Evolutionary conservation across 1,140 invertebrate genomes (phyloP).

Genomic region (Rhagoletis zephyria): DNA sequence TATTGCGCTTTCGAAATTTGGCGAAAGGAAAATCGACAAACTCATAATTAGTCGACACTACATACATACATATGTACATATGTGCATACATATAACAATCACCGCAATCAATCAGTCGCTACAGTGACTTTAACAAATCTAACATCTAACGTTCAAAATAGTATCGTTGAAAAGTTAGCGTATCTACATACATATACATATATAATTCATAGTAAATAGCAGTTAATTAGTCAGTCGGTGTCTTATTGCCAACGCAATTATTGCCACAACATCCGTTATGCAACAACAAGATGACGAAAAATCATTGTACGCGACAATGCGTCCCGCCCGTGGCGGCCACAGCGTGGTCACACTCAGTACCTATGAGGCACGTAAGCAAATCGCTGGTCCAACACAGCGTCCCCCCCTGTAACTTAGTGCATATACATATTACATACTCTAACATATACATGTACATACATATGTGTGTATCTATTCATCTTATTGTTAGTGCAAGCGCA

Average conservation of each 20-base stretch:
- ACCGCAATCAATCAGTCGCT: constrained; percentile 11
- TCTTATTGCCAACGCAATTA: not conserved
- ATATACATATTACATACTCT: no score
- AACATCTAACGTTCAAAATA: not conserved
- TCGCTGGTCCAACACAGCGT: not conserved
- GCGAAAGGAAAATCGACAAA: not conserved
- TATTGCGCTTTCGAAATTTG: not conserved
- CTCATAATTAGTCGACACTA: constrained; percentile 6
- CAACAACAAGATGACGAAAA: constrained; percentile 30
- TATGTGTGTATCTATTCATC: no score
- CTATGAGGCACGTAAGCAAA: constrained; percentile 56
- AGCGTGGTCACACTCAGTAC: constrained; percentile 57
- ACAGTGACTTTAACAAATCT: not conserved
- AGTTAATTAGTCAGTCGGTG: constrained; percentile 25
- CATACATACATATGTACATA: no score
- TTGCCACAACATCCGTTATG: not conserved
- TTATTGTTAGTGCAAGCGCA: no score
- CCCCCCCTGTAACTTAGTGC: not conserved
- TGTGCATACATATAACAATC: not conserved
- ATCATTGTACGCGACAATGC: constrained; percentile 56
- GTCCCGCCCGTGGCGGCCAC: constrained; percentile 55
- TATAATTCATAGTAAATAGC: constrained; percentile 32
- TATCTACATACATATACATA: no score
- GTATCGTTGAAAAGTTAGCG: not conserved
- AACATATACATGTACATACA: not conserved